Percentiles rank a stretch among this genome's conserved stretches.
Evolutionary conservation across 1,140 invertebrate genomes (phyloP).

Genomic region (Drosophila melanica): DNA sequence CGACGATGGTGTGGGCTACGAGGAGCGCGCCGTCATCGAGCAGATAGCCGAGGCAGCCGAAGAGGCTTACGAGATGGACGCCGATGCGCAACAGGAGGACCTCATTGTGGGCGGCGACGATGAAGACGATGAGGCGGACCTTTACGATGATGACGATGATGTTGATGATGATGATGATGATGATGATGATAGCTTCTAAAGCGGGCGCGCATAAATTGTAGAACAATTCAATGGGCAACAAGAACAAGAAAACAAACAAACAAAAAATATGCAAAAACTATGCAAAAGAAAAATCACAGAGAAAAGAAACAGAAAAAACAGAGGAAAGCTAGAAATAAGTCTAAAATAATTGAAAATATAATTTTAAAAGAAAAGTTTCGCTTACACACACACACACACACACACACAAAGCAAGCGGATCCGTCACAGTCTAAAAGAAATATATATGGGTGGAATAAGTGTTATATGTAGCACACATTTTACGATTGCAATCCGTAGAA

Average conservation of each 20-base stretch:
- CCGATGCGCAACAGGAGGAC: conserved; percentile 54
- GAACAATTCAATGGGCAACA: conserved; percentile 53
- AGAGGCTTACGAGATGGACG: conserved; percentile 67
- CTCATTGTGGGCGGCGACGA: conserved; percentile 51
- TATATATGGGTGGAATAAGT: conserved; percentile 14
- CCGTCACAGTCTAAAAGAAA: conserved; percentile 62
- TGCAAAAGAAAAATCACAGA: conserved; percentile 22
- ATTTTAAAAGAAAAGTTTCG: conserved; percentile 25
- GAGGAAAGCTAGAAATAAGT: conserved; percentile 1
- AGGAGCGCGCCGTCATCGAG: conserved; percentile 60
- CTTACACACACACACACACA: conserved; percentile 16
- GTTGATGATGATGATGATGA: conserved; percentile 5
- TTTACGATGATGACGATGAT: neutral
- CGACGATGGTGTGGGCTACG: conserved; percentile 41
- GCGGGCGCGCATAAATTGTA: conserved; percentile 54
- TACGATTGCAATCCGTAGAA: conserved; percentile 5
- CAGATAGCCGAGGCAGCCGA: conserved; percentile 71
- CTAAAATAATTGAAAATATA: neutral
- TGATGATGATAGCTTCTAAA: conserved; percentile 76
- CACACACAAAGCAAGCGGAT: conserved; percentile 60
- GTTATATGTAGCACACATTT: conserved; percentile 20
- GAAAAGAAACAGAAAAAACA: neutral
- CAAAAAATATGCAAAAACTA: conserved; percentile 1
- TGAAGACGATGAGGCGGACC: conserved; percentile 40
- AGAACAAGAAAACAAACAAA: neutral